Evolutionary conservation across 2,113 vertebrate genomes (phyloP), one percentile per base, ranked within the genome.

Genomic region (Lathamus discolor): DNA sequence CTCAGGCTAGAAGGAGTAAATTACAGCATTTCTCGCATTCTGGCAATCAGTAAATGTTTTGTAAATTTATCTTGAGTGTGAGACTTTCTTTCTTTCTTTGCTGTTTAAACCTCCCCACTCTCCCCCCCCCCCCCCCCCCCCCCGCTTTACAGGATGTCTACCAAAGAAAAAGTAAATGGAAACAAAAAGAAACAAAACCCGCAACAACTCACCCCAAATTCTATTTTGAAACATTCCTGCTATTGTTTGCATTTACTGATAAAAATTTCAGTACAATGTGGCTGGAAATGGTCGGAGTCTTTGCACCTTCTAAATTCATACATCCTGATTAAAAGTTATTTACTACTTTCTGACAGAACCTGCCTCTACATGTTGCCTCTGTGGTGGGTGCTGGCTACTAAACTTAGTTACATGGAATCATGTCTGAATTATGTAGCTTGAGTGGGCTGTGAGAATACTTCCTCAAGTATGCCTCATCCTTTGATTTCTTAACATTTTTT

Each of bases 61-160:
- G 31, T 55, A 87, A 81, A 70, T 75, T 67, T 59, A 37, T 54
- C 14, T 51, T 46, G n/a, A 78, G 22, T 22, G 1, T n/a, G 28
- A 81, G 17, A 35, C 6, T 75, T 80, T 54, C 5, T 62, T 68
- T 75, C 6, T 75, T 80, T 54, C 5, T 62, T 68, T 75, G 5
- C 16, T 37, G 16, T 46, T 72, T 68, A 64, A 64, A 84, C n/a
- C 15, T 27, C 27, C 5, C 2, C n/a, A n/a, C n/a, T n/a, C 15
- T 27, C 27, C 5, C 2, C 27, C 5, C 2, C 27, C 5, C 2
- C 27, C 5, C 2, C 27, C 5, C 2, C 5, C 2, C 4, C 64
- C 33, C 23, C 5, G 3, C 57, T 69, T 90, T 52, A 54, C 10
- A 44, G 20, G 8, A 15, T n/a, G 10, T 24, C 54, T 68, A 37